Evolutionary conservation across 2,888 invertebrate species (phyloP).

Genomic region (Hirtodrosophila alboralis): DNA sequence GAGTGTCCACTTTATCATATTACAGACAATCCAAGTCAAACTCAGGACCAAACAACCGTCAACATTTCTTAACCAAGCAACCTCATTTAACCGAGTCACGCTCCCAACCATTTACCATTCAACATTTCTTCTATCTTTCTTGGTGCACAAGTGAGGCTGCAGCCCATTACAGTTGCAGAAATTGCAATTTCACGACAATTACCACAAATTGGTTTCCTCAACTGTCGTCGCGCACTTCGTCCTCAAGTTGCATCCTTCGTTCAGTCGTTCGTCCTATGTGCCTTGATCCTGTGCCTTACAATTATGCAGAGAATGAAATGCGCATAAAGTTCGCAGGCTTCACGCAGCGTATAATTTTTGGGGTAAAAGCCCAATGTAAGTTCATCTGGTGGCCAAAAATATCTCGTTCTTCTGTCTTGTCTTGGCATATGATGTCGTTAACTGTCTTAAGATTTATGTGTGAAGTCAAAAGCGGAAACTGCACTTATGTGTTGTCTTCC

Average conservation of each 20-base stretch:
- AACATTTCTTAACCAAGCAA: conserved; percentile 40
- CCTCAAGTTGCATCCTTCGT: conserved; percentile 33
- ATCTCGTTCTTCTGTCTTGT: conserved; percentile 11
- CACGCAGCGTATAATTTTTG: conserved; percentile 62
- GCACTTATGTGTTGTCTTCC: conserved; percentile 57
- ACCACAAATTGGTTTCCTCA: conserved; percentile 80
- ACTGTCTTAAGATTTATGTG: conserved; percentile 76
- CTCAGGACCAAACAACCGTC: conserved; percentile 6
- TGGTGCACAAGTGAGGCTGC: conserved; percentile 32
- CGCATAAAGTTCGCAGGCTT: conserved; percentile 54
- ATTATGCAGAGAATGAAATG: conserved; percentile 66
- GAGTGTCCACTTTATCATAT: conserved; percentile 42
- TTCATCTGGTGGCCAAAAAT: conserved; percentile 15
- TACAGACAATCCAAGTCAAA: no score
- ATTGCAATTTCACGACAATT: conserved; percentile 80
- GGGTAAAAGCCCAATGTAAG: conserved; percentile 22
- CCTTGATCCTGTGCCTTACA: conserved; percentile 45
- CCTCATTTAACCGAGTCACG: conserved; percentile 60
- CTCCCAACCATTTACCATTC: conserved; percentile 4
- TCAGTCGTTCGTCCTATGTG: conserved; percentile 12
- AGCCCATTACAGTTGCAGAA: conserved; percentile 75
- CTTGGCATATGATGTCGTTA: conserved; percentile 74
- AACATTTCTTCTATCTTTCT: conserved; percentile 20
- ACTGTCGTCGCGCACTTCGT: conserved; percentile 58
- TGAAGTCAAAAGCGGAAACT: conserved; percentile 73